A percentile compares a stretch with the other conserved stretches of the same genome.
Conservation (phyloP, 2,113 vertebrate species). For the Carettochelys insculpta region DNA sequence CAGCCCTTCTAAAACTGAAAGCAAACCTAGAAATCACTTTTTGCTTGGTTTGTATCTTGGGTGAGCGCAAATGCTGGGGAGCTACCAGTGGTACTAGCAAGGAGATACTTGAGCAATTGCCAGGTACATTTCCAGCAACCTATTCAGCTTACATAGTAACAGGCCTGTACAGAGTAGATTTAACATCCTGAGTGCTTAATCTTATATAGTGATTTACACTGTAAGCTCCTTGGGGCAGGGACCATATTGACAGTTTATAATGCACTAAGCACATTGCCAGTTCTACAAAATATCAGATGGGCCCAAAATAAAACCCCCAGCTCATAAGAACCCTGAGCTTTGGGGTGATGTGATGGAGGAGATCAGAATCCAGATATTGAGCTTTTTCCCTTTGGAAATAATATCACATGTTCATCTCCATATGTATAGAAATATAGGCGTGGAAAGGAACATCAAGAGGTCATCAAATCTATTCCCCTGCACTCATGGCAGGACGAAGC, state of each 20-base stretch:
- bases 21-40: neutral
- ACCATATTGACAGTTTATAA: neutral
- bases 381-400: too few species aligned
- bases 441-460: too few species aligned
- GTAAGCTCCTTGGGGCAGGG: neutral
- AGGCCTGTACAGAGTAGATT: neutral
- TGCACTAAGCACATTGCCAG: fast-evolving
- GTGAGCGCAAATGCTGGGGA: neutral
- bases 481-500: too few species aligned
- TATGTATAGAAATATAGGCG: too few species aligned
- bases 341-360: neutral
- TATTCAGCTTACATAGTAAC: neutral
- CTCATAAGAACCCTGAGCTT: neutral
- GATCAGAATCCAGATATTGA: neutral
- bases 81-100: fast-evolving
- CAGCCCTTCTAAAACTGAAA: neutral
- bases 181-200: neutral
- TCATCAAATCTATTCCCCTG: too few species aligned
- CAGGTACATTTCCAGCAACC: neutral
- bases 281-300: neutral
- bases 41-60: neutral
- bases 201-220: neutral
- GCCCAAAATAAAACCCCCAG: neutral
- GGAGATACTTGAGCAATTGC: neutral
- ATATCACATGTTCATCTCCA: too few species aligned